Base-by-base conservation (phyloP, 30 jellyfish, hydroid and myxozoan genomes). In the Calvadosia cruxmelitensis region DNA sequence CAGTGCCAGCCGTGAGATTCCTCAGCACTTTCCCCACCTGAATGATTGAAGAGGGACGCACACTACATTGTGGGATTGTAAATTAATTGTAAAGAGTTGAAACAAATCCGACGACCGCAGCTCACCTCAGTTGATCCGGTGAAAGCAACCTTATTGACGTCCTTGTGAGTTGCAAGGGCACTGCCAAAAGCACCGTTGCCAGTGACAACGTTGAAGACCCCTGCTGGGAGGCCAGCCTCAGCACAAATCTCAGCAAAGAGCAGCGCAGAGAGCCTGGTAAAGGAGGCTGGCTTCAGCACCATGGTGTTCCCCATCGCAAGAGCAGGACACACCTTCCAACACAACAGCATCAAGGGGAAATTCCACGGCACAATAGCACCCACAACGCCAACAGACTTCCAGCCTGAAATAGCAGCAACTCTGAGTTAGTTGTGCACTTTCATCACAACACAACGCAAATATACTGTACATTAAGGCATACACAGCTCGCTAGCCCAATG, bases 201-300 rank as follows among this genome's bases (percentile, higher is more conserved):
- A 31, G 97, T 88, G 63, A 88, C 86, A 65, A 88, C 93, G 71
- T 88, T 88, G 52, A 88, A 88, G 25, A 88, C 97, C 33, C 97
- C 97, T n/a, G 97, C 88, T n/a, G 97, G 97, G 3, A 88, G 80
- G 31, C 97, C 97, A 52, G 97, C 97, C 70, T 88, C 97, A 0
- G 97, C 94, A 68, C 97, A 88, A 29, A 88, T 88, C 33, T 88
- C 97, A 53, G 97, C 97, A 76, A 88, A 88, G 20, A 88, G 84
- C 72, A 85, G 63, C 1, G 95, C 95, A 71, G 95, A 70, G 27
- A 85, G 69, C n/a, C 95, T 42, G 5, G 95, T 85, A 48, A 53
- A 85, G 29, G 95, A 85, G 24, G 95, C 95, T 64, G 95, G 95
- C 63, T 85, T 85, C 50, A 85, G 64, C 3, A 85, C 89, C 31